Conservation (phyloP, 1,140 invertebrate genomes). For the Cephus cinctus region DNA sequence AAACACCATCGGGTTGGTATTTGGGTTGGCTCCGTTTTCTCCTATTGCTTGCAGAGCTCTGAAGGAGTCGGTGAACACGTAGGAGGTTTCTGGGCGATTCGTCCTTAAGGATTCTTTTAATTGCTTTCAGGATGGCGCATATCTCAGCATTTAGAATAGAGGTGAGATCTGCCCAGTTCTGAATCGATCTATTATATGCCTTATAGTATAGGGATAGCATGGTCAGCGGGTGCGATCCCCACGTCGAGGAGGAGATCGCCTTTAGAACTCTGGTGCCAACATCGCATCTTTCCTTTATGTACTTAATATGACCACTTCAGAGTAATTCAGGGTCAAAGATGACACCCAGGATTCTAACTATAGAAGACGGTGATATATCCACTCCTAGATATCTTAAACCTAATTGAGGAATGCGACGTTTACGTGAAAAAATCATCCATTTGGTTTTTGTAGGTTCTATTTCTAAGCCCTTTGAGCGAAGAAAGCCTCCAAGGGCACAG, state of each 20-base stretch:
- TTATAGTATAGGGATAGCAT: conserved; percentile 17
- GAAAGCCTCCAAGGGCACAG: not conserved
- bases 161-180: conserved; percentile 21
- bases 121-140: no score
- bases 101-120: no score
- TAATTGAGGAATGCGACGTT: not conserved
- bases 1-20: not conserved
- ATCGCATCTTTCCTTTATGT: conserved; percentile 5
- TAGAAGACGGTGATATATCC: no score
- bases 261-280: conserved; percentile 14
- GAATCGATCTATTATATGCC: conserved; percentile 11
- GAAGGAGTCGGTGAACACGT: no score
- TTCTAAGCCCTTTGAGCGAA: not conserved
- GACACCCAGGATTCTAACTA: conserved; percentile 5
- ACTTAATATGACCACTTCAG: conserved; percentile 2
- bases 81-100: no score
- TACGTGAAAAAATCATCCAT: not conserved
- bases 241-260: conserved; percentile 8
- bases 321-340: conserved; percentile 8
- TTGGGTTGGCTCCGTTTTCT: not conserved
- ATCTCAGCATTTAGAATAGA: no score
- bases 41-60: no score
- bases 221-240: conserved; percentile 14
- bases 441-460: conserved; percentile 1
- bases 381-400: not conserved